These are phyloP conservation scores for Nephila pilipes DNA, from an alignment of 1,140 invertebrate genomes.

Conservation along the genomic window DNA sequence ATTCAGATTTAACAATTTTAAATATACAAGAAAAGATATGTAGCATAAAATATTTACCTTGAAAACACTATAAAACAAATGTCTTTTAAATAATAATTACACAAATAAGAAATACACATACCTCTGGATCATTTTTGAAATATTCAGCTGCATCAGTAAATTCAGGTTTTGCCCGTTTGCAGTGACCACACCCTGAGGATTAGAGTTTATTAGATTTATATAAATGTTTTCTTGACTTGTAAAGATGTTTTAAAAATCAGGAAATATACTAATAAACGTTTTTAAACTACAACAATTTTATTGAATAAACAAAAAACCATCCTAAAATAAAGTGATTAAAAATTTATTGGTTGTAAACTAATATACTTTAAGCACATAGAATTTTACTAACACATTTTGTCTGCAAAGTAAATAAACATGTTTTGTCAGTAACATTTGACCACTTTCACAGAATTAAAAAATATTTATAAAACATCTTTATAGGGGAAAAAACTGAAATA, in stretches of 20 bases:
- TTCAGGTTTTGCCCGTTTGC: slow-evolving; percentile 93
- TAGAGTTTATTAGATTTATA: neutral
- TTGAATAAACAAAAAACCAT: no score
- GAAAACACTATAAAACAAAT: neutral
- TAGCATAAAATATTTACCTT: no score
- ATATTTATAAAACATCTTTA: no score
- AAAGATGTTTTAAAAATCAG: neutral
- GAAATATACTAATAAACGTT: neutral
- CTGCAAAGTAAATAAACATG: no score
- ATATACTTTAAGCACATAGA: no score
- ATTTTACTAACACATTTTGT: no score
- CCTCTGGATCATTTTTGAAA: slow-evolving; percentile 85
- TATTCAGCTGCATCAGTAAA: slow-evolving; percentile 88
- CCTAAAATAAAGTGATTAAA: no score
- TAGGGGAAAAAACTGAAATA: no score
- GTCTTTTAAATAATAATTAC: neutral
- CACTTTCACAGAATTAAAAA: no score
- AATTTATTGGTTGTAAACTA: no score
- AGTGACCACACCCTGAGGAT: slow-evolving; percentile 92
- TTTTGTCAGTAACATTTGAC: no score
- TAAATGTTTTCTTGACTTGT: no score
- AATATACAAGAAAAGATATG: neutral
- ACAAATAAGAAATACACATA: slow-evolving; percentile 66
- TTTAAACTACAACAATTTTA: neutral
- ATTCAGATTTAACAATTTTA: neutral